These are phyloP conservation scores for Tiphia femorata DNA, from an alignment of 2,888 invertebrate species.

Conservation along the genomic window DNA sequence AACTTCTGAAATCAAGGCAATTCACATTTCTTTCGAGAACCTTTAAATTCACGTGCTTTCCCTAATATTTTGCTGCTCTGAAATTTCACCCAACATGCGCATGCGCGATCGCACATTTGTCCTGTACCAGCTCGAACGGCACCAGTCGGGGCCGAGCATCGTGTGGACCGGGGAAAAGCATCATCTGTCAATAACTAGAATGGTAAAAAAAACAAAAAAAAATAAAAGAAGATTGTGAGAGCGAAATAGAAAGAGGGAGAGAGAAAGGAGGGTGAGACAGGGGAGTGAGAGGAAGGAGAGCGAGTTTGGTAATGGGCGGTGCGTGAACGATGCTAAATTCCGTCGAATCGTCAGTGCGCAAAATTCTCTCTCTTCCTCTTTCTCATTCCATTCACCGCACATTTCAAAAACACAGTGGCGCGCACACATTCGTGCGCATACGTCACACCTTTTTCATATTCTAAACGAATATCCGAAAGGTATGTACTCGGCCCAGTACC, in stretches of 20 bases:
- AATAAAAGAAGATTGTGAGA: conserved; percentile 17
- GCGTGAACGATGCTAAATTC: conserved; percentile 22
- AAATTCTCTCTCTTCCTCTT: conserved; percentile 4
- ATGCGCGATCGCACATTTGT: too few relatives aligned
- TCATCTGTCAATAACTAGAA: conserved; percentile 53
- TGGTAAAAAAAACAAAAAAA: conserved; percentile 36
- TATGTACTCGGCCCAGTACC: not conserved
- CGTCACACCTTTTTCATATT: conserved; percentile 9
- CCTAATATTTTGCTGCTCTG: too few relatives aligned
- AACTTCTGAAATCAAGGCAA: too few relatives aligned
- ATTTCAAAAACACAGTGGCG: too few relatives aligned
- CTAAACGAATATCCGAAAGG: not conserved
- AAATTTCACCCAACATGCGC: too few relatives aligned
- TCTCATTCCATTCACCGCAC: conserved; percentile 2
- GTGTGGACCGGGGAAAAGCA: conserved; percentile 48
- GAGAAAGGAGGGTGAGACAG: conserved; percentile 4
- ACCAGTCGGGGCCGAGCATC: too few relatives aligned
- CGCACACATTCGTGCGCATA: too few relatives aligned
- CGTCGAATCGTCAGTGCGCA: conserved; percentile 22
- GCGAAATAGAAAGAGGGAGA: conserved; percentile 12
- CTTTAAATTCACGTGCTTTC: too few relatives aligned
- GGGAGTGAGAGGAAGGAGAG: conserved; percentile 6
- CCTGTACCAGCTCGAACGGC: too few relatives aligned
- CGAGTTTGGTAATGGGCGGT: conserved; percentile 21
- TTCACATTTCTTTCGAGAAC: too few relatives aligned